phyloP scores from a whole-genome alignment of 53 echinoderm and acorn worm species.

The Arbacia lixula region DNA sequence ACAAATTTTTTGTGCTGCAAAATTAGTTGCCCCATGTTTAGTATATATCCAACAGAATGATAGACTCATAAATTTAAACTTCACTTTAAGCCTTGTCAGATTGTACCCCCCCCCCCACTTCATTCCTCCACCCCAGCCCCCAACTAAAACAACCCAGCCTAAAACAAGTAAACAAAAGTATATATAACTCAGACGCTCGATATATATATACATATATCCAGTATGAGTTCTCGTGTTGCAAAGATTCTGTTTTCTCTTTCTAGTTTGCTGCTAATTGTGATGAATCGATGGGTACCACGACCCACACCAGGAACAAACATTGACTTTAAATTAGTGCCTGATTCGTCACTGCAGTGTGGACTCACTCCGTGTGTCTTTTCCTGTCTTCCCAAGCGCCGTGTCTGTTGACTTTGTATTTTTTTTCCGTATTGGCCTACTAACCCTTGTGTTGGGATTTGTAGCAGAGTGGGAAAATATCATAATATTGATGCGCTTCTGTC shows the following conservation, averaged over 20 bases:
- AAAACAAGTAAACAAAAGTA: constrained; percentile 9
- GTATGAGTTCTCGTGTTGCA: no score
- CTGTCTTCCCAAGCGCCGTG: constrained; percentile 9
- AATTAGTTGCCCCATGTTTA: no score
- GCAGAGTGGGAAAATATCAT: no score
- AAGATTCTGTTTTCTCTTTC: constrained; percentile 22
- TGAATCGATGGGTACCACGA: constrained; percentile 48
- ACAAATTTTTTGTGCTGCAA: background rate
- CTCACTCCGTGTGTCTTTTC: background rate
- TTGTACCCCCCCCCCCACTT: background rate
- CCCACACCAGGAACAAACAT: constrained; percentile 38
- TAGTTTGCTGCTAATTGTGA: constrained; percentile 54
- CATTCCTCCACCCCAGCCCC: no score
- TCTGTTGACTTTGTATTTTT: constrained; percentile 8
- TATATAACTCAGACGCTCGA: background rate
- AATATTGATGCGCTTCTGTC: no score
- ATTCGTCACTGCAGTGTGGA: constrained; percentile 1
- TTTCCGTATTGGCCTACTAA: constrained; percentile 31
- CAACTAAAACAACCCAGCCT: background rate
- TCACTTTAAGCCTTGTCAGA: no score
- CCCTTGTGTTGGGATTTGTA: background rate
- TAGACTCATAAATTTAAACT: background rate
- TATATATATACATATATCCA: no score
- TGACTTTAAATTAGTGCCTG: constrained; percentile 4
- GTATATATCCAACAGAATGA: background rate